Base-by-base conservation (phyloP, 2,797 vertebrate species). In the Chloroceryle amazona region DNA sequence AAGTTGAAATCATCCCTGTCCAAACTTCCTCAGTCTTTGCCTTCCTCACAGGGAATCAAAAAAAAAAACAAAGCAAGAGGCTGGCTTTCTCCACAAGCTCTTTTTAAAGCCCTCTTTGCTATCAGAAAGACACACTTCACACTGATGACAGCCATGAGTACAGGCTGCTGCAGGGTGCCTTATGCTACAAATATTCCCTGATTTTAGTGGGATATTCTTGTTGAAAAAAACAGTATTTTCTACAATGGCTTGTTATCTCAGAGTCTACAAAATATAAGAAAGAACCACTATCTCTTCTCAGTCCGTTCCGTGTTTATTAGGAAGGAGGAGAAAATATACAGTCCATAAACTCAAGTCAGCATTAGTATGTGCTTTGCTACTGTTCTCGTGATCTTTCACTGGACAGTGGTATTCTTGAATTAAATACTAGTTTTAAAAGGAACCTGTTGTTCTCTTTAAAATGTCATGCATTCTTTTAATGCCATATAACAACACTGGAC, bases 381-480 rank as follows among this genome's bases (percentile, higher is more conserved):
- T 85, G 60, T 82, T 95, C 90, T 95, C 25, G 3, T 63, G 76
- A 83, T 89, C 90, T 83, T 93, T 87, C 79, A 65, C 62, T 70
- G 74, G 35, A 33, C 31, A 83, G 55, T 19, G 5, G 51, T 71
- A 86, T 83, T 91, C 72, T 73, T 92, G 89, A 85, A 91, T 96
- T 92, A 94, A 97, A 92, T 16, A 94, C 49, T 95, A 91, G 79
- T 95, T 94, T 97, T 90, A 95, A 95, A 97, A 95, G 82, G 91
- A 97, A 97, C 92, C 94, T 96, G 95, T 95, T 96, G 90, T 95
- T 97, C 95, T 93, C 88, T 94, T 92, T 52, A 94, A 94, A 96
- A 97, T 95, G 96, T 95, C 95, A 95, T 31, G 81, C 96, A 97
- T 96, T 95, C 93, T 83, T 97, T 74, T 58, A 95, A 94, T 96